Evolutionary conservation across 1,140 invertebrate genomes (phyloP).

Genomic region (Riptortus pedestris): DNA sequence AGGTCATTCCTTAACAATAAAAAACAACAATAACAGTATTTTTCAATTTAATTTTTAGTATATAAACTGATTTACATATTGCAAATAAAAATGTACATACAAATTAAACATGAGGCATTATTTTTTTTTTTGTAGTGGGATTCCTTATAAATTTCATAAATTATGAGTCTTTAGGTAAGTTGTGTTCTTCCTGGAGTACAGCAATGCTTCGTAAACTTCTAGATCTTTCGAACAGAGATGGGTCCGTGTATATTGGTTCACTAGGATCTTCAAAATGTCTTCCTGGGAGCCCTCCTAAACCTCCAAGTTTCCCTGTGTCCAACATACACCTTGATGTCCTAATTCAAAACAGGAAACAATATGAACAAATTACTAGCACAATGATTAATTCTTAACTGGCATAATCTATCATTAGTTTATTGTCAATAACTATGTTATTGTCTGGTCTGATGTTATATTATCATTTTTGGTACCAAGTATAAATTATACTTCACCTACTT

Average conservation of each 20-base stretch:
- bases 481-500: no score
- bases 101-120: background rate
- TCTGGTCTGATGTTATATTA: no score
- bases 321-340: slow-evolving; percentile 26
- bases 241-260: slow-evolving; percentile 86
- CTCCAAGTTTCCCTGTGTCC: slow-evolving; percentile 19
- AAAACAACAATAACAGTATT: background rate
- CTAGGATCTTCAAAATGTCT: slow-evolving; percentile 65
- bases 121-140: background rate
- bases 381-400: no score
- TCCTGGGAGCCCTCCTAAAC: background rate
- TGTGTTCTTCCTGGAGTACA: slow-evolving; percentile 25
- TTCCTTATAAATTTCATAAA: background rate
- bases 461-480: no score
- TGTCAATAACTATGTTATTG: no score
- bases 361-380: no score
- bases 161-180: slow-evolving; percentile 17
- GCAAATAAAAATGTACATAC: background rate
- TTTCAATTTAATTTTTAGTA: background rate
- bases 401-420: no score
- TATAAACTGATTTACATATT: background rate
- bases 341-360: no score
- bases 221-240: slow-evolving; percentile 76
- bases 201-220: slow-evolving; percentile 44
- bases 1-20: background rate